These are phyloP conservation scores for Cephus nigrinus DNA, from an alignment of 2,888 invertebrate genomes.

Conservation along the genomic window DNA sequence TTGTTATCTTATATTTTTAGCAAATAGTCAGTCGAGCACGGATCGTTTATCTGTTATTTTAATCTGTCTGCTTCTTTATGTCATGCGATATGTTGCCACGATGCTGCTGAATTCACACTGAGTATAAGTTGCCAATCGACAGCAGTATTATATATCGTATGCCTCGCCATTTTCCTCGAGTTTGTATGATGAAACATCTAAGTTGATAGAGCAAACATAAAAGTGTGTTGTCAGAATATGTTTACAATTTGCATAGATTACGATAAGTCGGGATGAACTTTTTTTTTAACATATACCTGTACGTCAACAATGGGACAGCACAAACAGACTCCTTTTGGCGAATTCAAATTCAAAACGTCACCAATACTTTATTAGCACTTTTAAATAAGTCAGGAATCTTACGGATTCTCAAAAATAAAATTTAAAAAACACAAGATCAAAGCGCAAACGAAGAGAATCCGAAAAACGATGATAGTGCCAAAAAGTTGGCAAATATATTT, in stretches of 20 bases:
- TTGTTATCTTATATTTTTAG: not conserved
- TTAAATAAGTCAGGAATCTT: not conserved
- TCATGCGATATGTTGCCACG: not conserved
- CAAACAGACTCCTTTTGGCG: not conserved
- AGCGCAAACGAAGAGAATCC: not conserved
- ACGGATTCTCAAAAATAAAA: not conserved
- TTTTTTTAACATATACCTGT: not conserved
- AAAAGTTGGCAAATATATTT: not conserved
- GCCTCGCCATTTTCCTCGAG: not conserved
- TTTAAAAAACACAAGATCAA: not conserved
- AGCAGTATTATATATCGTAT: conserved; percentile 1
- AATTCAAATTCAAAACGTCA: not conserved
- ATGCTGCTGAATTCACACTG: not conserved
- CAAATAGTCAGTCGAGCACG: not conserved
- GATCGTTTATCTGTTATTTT: not conserved
- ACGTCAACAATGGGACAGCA: not conserved
- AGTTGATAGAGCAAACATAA: not conserved
- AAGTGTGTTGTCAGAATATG: not conserved
- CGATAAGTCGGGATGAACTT: not conserved
- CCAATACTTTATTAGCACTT: not conserved
- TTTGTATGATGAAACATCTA: not conserved
- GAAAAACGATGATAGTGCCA: not conserved
- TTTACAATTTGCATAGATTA: not conserved
- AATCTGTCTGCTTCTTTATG: not conserved
- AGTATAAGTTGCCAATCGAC: not conserved